Evolutionary conservation across 2,797 vertebrate genomes (phyloP), one percentile per base, ranked within the genome.

Genomic region (Schizothorax lantsangensis): DNA sequence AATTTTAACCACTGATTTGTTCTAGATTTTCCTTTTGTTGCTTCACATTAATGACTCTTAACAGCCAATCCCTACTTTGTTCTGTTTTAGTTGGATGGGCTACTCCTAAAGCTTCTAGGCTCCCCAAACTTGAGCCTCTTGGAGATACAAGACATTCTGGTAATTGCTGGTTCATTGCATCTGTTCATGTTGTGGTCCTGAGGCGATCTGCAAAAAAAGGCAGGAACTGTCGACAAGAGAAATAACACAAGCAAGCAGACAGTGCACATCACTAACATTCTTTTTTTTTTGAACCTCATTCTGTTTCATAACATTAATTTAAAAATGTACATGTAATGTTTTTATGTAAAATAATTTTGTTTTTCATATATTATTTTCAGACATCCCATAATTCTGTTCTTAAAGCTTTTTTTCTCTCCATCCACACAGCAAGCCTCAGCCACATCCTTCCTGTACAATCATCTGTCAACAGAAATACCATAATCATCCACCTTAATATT

Each of bases 51-150:
- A 83, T 45, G 77, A 23, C 80, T 38, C 59, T 91, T 91, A 68
- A 90, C 75, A 45, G 36, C 47, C 89, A 33, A 62, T 59, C 84
- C 33, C 89, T 88, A 84, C 21, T 94, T 87, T 93, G 93, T 88
- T 86, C 10, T 81, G 33, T 94, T 96, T 88, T 94, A 99, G 98
- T 98, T 94, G 97, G 97, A 96, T 99, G 98, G 97, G 97, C 96
- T 92, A 98, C 97, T 88, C 97, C 97, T 87, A 99, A 97, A 96
- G 95, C 95, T 91, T 97, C 96, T 95, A 96, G 97, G 95, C 96
- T 98, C 94, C 95, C 97, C 94, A 99, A 99, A 94, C 97, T 98
- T 92, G 97, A 98, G 91, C 97, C 97, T 81, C 96, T 98, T 86
- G 97, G 97, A 92, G 98, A 97, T 95, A 96, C 95, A 75, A 96